These are phyloP conservation scores for Morpho achilles DNA, from an alignment of 2,888 invertebrate genomes.

Conservation along the genomic window DNA sequence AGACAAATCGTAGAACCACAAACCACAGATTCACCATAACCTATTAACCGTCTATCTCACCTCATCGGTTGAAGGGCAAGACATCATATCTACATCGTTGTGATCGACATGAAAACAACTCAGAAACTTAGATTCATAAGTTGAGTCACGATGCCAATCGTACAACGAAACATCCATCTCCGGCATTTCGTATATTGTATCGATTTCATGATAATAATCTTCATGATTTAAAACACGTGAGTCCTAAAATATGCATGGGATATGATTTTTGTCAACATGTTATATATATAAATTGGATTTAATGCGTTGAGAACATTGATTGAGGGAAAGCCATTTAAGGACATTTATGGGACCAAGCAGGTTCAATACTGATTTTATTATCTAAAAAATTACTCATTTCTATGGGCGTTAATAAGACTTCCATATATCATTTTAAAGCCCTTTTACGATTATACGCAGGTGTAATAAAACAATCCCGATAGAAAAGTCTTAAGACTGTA, in stretches of 20 bases:
- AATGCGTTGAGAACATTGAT: too few relatives aligned
- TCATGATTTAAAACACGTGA: slow-evolving; percentile 26
- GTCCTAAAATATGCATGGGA: slow-evolving; percentile 31
- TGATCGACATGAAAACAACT: slow-evolving; percentile 45
- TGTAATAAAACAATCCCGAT: too few relatives aligned
- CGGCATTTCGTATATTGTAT: slow-evolving; percentile 60
- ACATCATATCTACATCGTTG: slow-evolving; percentile 40
- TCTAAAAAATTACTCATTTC: too few relatives aligned
- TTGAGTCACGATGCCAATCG: slow-evolving; percentile 48
- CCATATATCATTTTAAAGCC: too few relatives aligned
- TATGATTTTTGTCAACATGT: not conserved
- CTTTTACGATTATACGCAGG: too few relatives aligned
- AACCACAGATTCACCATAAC: slow-evolving; percentile 7
- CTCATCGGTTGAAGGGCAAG: slow-evolving; percentile 34
- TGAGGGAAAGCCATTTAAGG: too few relatives aligned
- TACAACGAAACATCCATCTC: slow-evolving; percentile 45
- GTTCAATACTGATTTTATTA: too few relatives aligned
- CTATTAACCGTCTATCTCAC: slow-evolving; percentile 26
- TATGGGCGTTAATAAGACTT: too few relatives aligned
- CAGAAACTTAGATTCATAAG: slow-evolving; percentile 48
- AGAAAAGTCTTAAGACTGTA: too few relatives aligned
- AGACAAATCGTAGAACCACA: slow-evolving; percentile 7
- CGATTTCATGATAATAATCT: slow-evolving; percentile 61
- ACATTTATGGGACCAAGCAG: too few relatives aligned
- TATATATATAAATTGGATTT: not conserved